Evolutionary conservation across 2,888 invertebrate genomes (phyloP).

Genomic region (Oxystoma pomonae): DNA sequence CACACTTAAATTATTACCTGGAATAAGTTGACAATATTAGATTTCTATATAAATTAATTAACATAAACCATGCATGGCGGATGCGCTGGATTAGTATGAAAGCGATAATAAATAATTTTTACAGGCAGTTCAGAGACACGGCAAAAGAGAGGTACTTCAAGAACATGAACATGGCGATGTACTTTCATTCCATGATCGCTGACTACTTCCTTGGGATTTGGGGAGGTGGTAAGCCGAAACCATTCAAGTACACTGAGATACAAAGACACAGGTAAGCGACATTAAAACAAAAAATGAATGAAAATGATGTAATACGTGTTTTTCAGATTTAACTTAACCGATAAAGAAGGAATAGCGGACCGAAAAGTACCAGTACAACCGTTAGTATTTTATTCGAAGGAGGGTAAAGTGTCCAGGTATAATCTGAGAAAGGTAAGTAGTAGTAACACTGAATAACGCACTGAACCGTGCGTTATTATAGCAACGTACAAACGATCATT

Average conservation of each 20-base stretch:
- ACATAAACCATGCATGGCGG: too few relatives aligned
- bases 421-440: conserved; percentile 82
- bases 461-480: too few relatives aligned
- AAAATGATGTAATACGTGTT: background rate
- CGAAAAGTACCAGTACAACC: conserved; percentile 95
- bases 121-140: conserved; percentile 87
- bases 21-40: too few relatives aligned
- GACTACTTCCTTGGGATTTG: conserved; percentile 97
- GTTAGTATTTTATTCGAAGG: conserved; percentile 83
- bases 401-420: conserved; percentile 83
- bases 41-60: too few relatives aligned
- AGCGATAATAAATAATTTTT: too few relatives aligned
- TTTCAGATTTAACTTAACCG: conserved; percentile 69
- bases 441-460: too few relatives aligned
- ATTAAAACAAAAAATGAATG: background rate
- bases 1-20: too few relatives aligned
- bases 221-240: conserved; percentile 93
- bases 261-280: conserved; percentile 71
- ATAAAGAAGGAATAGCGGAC: conserved; percentile 86
- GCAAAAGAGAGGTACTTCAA: conserved; percentile 95
- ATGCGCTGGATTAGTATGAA: too few relatives aligned
- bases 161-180: conserved; percentile 94
- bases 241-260: conserved; percentile 95
- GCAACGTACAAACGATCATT: too few relatives aligned
- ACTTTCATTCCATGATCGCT: conserved; percentile 96